Base-by-base conservation (phyloP, 2,797 vertebrate genomes). In the Anas bahamensis region DNA sequence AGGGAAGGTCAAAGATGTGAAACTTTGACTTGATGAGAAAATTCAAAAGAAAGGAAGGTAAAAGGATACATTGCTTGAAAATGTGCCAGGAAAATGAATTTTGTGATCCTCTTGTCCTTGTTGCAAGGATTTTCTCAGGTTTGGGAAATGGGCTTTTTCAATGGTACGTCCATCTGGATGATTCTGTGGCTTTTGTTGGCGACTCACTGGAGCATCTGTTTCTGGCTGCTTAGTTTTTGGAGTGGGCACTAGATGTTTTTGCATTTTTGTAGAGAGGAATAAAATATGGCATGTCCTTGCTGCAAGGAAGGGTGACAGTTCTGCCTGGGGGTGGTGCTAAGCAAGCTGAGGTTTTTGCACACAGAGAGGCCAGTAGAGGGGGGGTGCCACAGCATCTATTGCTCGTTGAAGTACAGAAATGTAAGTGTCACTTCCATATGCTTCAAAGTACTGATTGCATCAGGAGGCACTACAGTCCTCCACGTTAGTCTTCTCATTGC, bases 381-480 rank as follows among this genome's bases (percentile, higher is more conserved):
- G 13, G 19, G 33, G 69, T 90, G 21, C 74, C 28, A 70, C 66
- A 86, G 70, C 70, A 81, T 86, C 91, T 92, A 6, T 78, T 93
- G 87, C 85, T 93, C 52, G 18, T 17, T 52, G n/a, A 91, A 89
- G 85, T 68, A 78, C 60, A 81, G 80, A 92, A 89, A 91, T 95
- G 55, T 77, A 89, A 72, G 87, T 83, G 80, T 79, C 84, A 87
- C 46, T 13, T 87, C 76, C 82, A 50, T 80, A 44, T 69, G 46
- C 76, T 89, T 93, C 73, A 31, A 63, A 91, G 80, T 83, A 81
- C 70, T 60, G 76, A 75, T 93, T 83, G 33, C 70, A 88, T 83
- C 70, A 91, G 83, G 70, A 81, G 39, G 42, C 60, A 66, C 56
- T 56, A 63, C 17, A 31, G 35, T 12, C 44, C 57, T 87, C 77